phyloP scores from a whole-genome alignment of 2,113 vertebrate species.

The Athene cunicularia region DNA sequence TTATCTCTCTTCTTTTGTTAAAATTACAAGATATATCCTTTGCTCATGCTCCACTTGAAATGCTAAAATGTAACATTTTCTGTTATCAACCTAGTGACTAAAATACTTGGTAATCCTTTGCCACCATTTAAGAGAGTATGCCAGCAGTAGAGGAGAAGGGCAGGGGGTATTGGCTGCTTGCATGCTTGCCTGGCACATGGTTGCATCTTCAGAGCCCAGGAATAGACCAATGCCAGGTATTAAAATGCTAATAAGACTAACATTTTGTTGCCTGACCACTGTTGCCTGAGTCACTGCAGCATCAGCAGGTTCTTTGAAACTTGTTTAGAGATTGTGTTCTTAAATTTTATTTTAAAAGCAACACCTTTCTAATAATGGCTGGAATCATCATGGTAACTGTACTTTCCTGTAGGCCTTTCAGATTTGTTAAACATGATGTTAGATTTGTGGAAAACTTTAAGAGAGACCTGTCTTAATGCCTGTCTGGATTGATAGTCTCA shows the following conservation, averaged over 20 bases:
- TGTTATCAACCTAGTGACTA: neutral
- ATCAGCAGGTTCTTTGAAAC: neutral
- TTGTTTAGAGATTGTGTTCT: neutral
- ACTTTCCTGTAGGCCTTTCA: neutral
- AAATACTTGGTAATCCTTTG: neutral
- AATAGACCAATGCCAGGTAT: neutral
- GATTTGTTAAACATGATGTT: neutral
- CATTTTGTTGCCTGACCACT: neutral
- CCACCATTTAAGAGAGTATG: neutral
- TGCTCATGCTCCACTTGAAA: neutral
- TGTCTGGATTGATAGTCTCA: neutral
- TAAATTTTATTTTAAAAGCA: neutral
- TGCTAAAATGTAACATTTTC: neutral
- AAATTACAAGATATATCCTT: neutral
- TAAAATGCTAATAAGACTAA: neutral
- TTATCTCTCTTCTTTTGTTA: neutral
- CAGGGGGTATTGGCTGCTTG: neutral
- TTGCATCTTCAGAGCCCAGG: neutral
- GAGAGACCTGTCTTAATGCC: neutral
- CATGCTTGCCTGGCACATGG: neutral
- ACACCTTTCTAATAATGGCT: neutral
- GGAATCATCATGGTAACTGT: neutral
- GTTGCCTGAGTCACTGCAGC: neutral
- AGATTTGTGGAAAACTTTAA: neutral
- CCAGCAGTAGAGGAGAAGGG: neutral